phyloP scores from a whole-genome alignment of 2,888 invertebrate genomes.

The Ptycholaimellus sp. region DNA sequence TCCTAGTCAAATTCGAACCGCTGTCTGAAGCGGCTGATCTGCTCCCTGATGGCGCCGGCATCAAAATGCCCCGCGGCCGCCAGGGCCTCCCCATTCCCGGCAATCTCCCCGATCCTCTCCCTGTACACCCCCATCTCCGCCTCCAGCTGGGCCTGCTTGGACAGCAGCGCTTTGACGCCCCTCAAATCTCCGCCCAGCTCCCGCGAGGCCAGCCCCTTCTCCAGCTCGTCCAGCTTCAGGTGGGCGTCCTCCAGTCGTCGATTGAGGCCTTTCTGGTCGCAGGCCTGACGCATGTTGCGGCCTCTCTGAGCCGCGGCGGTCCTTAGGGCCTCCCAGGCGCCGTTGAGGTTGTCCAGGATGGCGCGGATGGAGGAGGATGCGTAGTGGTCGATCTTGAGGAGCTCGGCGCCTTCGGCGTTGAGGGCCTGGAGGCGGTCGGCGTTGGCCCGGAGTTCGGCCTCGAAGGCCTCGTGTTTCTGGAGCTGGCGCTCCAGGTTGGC shows the following conservation, averaged over 20 bases:
- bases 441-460: slow-evolving; percentile 32
- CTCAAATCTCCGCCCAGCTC: slow-evolving; percentile 61
- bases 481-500: slow-evolving; percentile 26
- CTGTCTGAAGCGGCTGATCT: neutral
- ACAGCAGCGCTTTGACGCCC: slow-evolving; percentile 60
- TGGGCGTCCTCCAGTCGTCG: slow-evolving; percentile 65
- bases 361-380: slow-evolving; percentile 41
- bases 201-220: slow-evolving; percentile 43
- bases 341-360: slow-evolving; percentile 45
- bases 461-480: slow-evolving; percentile 33
- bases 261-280: slow-evolving; percentile 41
- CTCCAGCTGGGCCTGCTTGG: slow-evolving; percentile 37
- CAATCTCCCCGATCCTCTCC: slow-evolving; percentile 50
- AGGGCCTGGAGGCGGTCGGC: slow-evolving; percentile 26
- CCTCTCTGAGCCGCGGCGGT: slow-evolving; percentile 43
- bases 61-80: slow-evolving; percentile 82
- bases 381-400: slow-evolving; percentile 48
- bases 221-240: slow-evolving; percentile 58
- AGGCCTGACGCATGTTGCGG: slow-evolving; percentile 58
- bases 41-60: slow-evolving; percentile 48
- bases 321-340: slow-evolving; percentile 50
- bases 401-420: slow-evolving; percentile 39
- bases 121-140: slow-evolving; percentile 61
- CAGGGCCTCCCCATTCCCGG: slow-evolving; percentile 45
- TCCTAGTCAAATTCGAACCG: too few relatives aligned